Evolutionary conservation across 2,797 vertebrate genomes (phyloP), one percentile per base, ranked within the genome.

Genomic region (Vultur gryphus): DNA sequence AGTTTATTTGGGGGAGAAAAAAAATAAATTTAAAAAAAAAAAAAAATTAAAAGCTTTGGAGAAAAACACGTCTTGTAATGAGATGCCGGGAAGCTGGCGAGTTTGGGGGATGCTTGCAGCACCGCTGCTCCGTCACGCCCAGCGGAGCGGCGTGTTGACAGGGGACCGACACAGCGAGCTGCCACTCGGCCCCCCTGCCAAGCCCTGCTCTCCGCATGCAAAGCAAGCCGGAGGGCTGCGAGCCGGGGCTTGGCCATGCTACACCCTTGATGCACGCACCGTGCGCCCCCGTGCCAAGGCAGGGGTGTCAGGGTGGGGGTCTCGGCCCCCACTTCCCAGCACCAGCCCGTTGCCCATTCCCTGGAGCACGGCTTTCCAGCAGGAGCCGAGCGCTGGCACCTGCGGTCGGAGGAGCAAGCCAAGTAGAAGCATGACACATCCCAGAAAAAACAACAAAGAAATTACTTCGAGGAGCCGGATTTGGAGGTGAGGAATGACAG

Each of bases 121-220:
- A 37, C 14, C 0, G 1, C 37, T 33, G 28, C 35, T 61, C 33
- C 11, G 0, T 39, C 49, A 18, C 4, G 3, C 66, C 46, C 49
- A 16, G 49, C 4, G 7, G 44, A 37, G 8, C 9, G 14, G 16
- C 3, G 1, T 7, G 11, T 12, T 4, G 39, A 19, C 31, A 21
- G 41, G 28, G 46, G 58, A 55, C 28, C 1, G 2, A n/a, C 12
- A 5, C 29, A 7, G 16, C 0, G 1, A 66, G 59, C n/a, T 33
- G 61, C 39, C 24, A 2, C 16, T 25, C 1, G 1, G 28, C 11
- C 11, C 24, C 35, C 8, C 28, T 5, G 16, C 46, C 70, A 69
- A 81, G 17, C 33, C 35, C 58, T 25, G 28, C 17, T 48, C 17
- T 23, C 43, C 3, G 2, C 2, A 6, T 2, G 6, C 28, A 23